phyloP scores from a whole-genome alignment of 2,113 vertebrate genomes.

The Accipiter cooperii region DNA sequence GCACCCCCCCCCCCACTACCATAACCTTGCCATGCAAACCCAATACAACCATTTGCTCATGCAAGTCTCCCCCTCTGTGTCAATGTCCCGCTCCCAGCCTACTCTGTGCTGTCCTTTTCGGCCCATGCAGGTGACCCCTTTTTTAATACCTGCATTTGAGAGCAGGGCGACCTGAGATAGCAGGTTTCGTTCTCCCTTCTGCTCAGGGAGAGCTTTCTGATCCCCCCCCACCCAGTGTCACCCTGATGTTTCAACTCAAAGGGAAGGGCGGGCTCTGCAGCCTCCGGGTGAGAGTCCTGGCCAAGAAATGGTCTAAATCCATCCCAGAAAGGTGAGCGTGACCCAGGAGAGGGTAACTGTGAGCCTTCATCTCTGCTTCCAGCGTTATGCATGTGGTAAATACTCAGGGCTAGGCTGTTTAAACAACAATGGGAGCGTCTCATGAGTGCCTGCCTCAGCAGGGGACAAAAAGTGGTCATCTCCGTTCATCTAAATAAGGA shows the following conservation, averaged over 20 bases:
- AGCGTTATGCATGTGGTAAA: background rate
- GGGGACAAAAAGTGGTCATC: background rate
- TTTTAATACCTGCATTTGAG: background rate
- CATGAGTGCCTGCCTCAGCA: background rate
- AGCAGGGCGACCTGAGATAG: no score
- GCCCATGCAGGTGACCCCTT: fast-evolving
- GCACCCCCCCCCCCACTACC: no score
- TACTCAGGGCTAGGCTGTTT: no score
- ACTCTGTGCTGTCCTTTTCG: background rate
- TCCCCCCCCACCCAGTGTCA: background rate
- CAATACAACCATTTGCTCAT: background rate
- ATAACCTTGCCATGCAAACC: no score
- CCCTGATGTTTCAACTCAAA: background rate
- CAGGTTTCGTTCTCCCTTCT: background rate
- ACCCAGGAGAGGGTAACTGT: background rate
- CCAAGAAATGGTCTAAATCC: background rate
- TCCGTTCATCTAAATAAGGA: background rate
- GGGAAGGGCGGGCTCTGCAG: no score
- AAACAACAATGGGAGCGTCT: background rate
- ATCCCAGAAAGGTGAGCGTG: background rate
- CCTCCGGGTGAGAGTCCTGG: background rate
- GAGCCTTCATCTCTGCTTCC: background rate
- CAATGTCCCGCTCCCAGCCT: fast-evolving
- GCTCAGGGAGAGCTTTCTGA: background rate
- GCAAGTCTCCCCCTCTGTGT: background rate